Percentiles rank a stretch among this genome's conserved stretches.
phyloP scores from a whole-genome alignment of 2,888 invertebrate genomes.

The Spialia ferax region DNA sequence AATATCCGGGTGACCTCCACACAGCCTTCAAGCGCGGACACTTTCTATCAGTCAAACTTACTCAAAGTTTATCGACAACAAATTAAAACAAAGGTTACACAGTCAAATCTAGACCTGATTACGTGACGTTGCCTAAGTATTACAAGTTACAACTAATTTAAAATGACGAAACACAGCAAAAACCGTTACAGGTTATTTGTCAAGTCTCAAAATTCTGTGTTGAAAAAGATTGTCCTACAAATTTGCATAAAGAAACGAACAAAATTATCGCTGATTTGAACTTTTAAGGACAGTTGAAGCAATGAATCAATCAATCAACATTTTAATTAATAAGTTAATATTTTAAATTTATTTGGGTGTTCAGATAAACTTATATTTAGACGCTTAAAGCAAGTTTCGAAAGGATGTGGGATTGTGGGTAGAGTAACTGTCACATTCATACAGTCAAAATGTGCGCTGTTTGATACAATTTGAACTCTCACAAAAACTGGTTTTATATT shows the following conservation, averaged over 20 bases:
- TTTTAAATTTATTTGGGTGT: not conserved
- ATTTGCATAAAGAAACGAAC: conserved; percentile 27
- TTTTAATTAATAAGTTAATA: not conserved
- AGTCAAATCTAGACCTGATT: conserved; percentile 37
- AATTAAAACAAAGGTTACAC: conserved; percentile 47
- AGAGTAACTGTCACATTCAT: not conserved
- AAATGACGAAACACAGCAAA: conserved; percentile 32
- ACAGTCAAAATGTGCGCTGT: not conserved
- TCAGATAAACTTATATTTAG: not conserved
- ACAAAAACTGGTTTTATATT: not conserved
- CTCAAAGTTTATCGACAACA: conserved; percentile 46
- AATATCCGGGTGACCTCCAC: conserved; percentile 75
- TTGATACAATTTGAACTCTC: not conserved
- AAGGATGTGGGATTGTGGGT: not conserved
- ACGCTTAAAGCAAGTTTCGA: not conserved
- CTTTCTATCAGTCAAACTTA: conserved; percentile 67
- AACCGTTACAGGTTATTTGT: conserved; percentile 28
- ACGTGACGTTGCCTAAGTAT: conserved; percentile 32
- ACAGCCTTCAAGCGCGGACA: conserved; percentile 65
- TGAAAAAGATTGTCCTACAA: conserved; percentile 18
- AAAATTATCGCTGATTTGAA: conserved; percentile 7
- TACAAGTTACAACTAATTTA: conserved; percentile 32
- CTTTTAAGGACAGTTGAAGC: conserved; percentile 8
- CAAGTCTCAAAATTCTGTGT: conserved; percentile 17
- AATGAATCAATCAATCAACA: conserved; percentile 11